phyloP scores from a whole-genome alignment of 2,797 vertebrate species.

The Sebastes trivittatus region DNA sequence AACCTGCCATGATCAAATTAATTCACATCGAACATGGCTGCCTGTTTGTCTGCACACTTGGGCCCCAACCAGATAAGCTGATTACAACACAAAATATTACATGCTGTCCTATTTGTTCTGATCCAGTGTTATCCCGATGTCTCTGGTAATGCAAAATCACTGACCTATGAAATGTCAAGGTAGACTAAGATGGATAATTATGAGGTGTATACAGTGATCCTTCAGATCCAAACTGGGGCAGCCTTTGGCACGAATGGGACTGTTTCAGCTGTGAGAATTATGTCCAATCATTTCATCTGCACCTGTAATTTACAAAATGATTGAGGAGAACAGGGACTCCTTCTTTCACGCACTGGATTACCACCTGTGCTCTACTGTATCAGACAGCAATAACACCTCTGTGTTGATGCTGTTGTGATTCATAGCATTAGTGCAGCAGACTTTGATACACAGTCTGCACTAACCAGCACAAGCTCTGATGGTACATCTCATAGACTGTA shows the following conservation, averaged over 20 bases:
- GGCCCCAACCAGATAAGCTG: conserved; percentile 76
- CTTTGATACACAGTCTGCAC: conserved; percentile 18
- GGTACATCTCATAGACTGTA: background rate
- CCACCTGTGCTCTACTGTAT: background rate
- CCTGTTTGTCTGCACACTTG: conserved; percentile 73
- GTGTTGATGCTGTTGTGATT: conserved; percentile 37
- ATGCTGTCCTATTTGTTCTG: conserved; percentile 78
- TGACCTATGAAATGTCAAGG: conserved; percentile 71
- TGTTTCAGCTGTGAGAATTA: conserved; percentile 16
- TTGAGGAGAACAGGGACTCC: background rate
- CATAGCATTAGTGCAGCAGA: conserved; percentile 5
- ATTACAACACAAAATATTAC: conserved; percentile 79
- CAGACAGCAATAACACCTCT: conserved; percentile 7
- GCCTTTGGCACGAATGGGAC: background rate
- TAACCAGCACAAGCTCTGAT: background rate
- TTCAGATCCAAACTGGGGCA: conserved; percentile 19
- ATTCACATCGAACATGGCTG: conserved; percentile 67
- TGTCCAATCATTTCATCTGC: conserved; percentile 8
- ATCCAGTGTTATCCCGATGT: conserved; percentile 73
- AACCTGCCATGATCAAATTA: conserved; percentile 70
- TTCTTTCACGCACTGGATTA: conserved; percentile 8
- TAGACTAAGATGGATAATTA: conserved; percentile 69
- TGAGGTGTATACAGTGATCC: conserved; percentile 1
- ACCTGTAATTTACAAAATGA: conserved; percentile 24
- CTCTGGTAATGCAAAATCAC: conserved; percentile 63